These are phyloP conservation scores for Xestia rhomboidea DNA, from an alignment of 2,888 invertebrate species.

Conservation along the genomic window DNA sequence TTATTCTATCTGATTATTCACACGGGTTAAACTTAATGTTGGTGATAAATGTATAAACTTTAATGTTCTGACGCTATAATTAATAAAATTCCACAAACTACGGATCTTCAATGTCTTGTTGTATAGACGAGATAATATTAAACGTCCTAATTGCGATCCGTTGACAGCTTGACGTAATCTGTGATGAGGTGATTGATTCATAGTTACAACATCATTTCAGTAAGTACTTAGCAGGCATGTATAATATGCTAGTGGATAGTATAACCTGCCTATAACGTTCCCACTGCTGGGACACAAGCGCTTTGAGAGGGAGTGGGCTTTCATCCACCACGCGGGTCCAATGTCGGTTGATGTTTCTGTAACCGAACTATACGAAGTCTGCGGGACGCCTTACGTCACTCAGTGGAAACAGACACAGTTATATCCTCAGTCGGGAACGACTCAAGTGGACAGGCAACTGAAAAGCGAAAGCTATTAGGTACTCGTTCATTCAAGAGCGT, in stretches of 20 bases:
- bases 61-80: background rate
- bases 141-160: slow-evolving; percentile 39
- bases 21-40: background rate
- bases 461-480: slow-evolving; percentile 40
- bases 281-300: background rate
- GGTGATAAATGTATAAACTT: background rate
- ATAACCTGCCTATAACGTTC: background rate
- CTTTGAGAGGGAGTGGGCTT: background rate
- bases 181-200: slow-evolving; percentile 61
- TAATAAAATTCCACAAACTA: slow-evolving; percentile 6
- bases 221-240: slow-evolving; percentile 25
- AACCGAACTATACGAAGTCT: background rate
- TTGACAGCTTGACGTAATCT: slow-evolving; percentile 48
- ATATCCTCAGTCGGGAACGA: slow-evolving; percentile 1
- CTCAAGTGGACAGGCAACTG: slow-evolving; percentile 45
- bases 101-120: slow-evolving; percentile 24
- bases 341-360: background rate
- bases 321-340: background rate
- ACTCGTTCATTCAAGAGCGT: slow-evolving; percentile 41
- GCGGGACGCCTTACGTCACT: slow-evolving; percentile 5
- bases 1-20: slow-evolving; percentile 10
- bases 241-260: background rate
- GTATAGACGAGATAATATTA: slow-evolving; percentile 27
- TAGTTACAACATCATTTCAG: slow-evolving; percentile 31
- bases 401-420: slow-evolving; percentile 19